Evolutionary conservation across 2,888 invertebrate species (phyloP), one percentile per base, ranked within the genome.

Genomic region (Morpho helenor): DNA sequence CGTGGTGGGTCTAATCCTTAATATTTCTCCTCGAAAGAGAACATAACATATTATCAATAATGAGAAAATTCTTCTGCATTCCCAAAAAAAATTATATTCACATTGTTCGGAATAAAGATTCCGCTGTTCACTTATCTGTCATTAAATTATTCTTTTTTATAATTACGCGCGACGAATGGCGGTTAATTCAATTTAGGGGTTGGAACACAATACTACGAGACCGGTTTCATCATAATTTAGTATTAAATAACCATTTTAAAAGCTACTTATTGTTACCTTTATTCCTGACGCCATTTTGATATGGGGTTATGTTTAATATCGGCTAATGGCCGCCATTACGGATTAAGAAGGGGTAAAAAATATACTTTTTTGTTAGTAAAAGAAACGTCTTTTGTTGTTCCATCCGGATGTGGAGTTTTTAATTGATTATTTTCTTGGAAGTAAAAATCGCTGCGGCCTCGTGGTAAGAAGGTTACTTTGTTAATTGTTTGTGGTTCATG

Each of bases 251-350:
- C 47, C 54, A 54, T 54, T 54, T 54, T 48, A 54, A 48, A 54
- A 54, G 47, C 54, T 42, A 54, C 59, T 60, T 63, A 66, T 69
- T 65, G 71, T 70, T 66, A 62, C 61, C 57, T 65, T 60, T 61
- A 60, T 68, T 71, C 68, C 68, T 68, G 67, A 68, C 58, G 57
- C 67, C 64, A 62, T 61, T 55, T 57, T 58, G 56, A 50, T 59
- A 47, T 68, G 72, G 76, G 74, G 71, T 67, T 68, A 67, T 68
- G 45, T 56, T 53, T 60, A 74, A 75, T 67, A 66, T 68, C 62
- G 58, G 65, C 66, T 70, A 70, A 72, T 67, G 66, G 49, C 58
- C 55, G 64, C 64, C 61, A 62, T 61, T 61, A 59, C 52, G 66
- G 68, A 70, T 66, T 66, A 66, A 65, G 61, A 62, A 61, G 61